Base-by-base conservation (phyloP, 2,113 vertebrate genomes). In the Microcebus jonahi region DNA sequence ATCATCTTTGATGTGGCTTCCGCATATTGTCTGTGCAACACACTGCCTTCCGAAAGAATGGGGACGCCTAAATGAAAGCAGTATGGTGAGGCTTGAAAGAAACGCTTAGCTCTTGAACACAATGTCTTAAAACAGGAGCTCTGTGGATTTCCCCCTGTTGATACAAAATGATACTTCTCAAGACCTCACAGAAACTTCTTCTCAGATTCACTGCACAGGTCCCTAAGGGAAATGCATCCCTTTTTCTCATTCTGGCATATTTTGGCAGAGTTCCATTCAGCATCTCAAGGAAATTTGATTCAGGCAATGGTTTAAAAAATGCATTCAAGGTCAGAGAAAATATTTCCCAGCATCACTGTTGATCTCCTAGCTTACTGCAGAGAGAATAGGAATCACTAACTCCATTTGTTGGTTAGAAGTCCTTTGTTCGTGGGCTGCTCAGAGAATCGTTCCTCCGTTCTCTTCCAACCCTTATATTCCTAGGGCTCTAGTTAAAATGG, bases 1-100 rank as follows among this genome's bases (percentile, higher is more conserved):
- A 86, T 75, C 87, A 84, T 94, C 91, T 97, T 97, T 96, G 95
- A 97, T 97, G 97, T 97, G 96, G 96, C 48, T 89, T 85, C 81
- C 0, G 0, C 90, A 81, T 73, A 92, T 97, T 97, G 95, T 97
- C 91, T 88, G 65, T 2, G 12, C 90, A 96, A 91, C 81, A 80
- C 88, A 77, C 70, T 91, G 94, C 67, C 85, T 96, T 95, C 90
- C 36, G 1, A 80, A 81, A 80, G 91, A 87, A 92, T 48, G 73
- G 80, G 61, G 85, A 36, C 0, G 3, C 13, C 29, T 90, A 96
- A 97, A 96, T 91, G 71, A 97, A 96, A 97, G 86, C 95, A 93
- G 87, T 70, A 79, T 97, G 93, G 91, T 70, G 63, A 84, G 73
- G 45, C 73, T 86, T 96, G 71, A 92, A 95, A 94, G 91, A 94